phyloP scores from a whole-genome alignment of 2,113 vertebrate genomes.

The Miniopterus natalensis region DNA sequence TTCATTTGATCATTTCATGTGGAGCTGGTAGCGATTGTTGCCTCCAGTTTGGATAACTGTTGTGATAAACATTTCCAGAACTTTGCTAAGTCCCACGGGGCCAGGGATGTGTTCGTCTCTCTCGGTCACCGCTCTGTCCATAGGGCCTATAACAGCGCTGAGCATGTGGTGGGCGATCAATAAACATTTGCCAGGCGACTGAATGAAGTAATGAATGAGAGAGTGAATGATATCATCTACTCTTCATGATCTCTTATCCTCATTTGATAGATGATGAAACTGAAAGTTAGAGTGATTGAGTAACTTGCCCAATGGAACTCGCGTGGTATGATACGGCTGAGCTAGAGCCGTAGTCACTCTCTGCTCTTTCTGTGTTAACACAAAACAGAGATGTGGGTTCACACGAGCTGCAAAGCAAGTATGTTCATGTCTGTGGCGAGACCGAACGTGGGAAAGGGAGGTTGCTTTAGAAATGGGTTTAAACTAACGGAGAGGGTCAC shows the following conservation, averaged over 20 bases:
- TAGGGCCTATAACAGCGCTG: not conserved
- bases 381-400: conserved; percentile 10
- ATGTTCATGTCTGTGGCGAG: not conserved
- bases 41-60: not conserved
- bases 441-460: not conserved
- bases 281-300: not conserved
- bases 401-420: not conserved
- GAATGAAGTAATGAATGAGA: conserved; percentile 21
- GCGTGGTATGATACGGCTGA: not conserved
- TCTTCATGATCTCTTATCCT: conserved; percentile 31
- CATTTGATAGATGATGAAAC: conserved; percentile 34
- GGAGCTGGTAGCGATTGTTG: not conserved
- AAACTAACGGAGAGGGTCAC: not conserved
- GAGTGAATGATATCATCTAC: not conserved
- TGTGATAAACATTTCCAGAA: conserved; percentile 11
- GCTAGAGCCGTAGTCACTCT: not conserved
- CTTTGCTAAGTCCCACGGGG: not conserved
- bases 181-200: not conserved
- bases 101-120: not conserved
- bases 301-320: not conserved
- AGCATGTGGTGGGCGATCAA: not conserved
- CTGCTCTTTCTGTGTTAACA: conserved; percentile 6
- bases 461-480: not conserved
- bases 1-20: not conserved
- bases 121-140: not conserved